Conservation (phyloP, 2,797 vertebrate species). For the Arrhamphus sclerolepis region DNA sequence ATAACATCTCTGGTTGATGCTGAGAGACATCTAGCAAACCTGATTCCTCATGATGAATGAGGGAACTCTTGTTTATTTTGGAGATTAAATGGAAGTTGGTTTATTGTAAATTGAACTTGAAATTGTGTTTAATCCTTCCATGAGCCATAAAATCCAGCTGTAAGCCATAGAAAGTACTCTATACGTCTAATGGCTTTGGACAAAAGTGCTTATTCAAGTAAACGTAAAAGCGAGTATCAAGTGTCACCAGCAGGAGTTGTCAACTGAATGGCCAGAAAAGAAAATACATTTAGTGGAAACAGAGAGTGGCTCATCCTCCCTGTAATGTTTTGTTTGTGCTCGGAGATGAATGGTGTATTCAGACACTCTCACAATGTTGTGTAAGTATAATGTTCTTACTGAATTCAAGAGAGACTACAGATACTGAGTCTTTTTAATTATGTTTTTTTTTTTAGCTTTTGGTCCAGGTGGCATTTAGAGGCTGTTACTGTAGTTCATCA, state of each 20-base stretch:
- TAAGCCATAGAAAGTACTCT: slow-evolving; percentile 36
- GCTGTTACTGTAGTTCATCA: slow-evolving; percentile 46
- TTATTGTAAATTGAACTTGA: slow-evolving; percentile 35
- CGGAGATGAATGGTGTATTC: slow-evolving; percentile 48
- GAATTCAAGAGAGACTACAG: slow-evolving; percentile 34
- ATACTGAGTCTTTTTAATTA: slow-evolving; percentile 8
- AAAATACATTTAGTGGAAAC: slow-evolving; percentile 51
- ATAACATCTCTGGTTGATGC: too few relatives aligned
- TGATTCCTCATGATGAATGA: not conserved
- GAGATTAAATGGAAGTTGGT: slow-evolving; percentile 16
- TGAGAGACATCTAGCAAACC: not conserved
- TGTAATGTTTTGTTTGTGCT: slow-evolving; percentile 37
- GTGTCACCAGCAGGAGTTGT: slow-evolving; percentile 52
- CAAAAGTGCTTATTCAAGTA: slow-evolving; percentile 58
- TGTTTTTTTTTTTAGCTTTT: slow-evolving; percentile 57
- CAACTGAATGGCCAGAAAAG: slow-evolving; percentile 34
- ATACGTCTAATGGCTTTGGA: slow-evolving; percentile 57
- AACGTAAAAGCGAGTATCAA: slow-evolving; percentile 58
- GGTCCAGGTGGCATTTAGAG: slow-evolving; percentile 62
- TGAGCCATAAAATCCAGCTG: slow-evolving; percentile 22
- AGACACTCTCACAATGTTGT: slow-evolving; percentile 24
- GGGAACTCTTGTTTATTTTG: slow-evolving; percentile 2
- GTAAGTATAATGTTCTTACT: slow-evolving; percentile 23
- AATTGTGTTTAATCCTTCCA: slow-evolving; percentile 33
- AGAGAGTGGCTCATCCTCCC: slow-evolving; percentile 23